phyloP scores from a whole-genome alignment of 2,113 vertebrate genomes.

The Notiomystis cincta region DNA sequence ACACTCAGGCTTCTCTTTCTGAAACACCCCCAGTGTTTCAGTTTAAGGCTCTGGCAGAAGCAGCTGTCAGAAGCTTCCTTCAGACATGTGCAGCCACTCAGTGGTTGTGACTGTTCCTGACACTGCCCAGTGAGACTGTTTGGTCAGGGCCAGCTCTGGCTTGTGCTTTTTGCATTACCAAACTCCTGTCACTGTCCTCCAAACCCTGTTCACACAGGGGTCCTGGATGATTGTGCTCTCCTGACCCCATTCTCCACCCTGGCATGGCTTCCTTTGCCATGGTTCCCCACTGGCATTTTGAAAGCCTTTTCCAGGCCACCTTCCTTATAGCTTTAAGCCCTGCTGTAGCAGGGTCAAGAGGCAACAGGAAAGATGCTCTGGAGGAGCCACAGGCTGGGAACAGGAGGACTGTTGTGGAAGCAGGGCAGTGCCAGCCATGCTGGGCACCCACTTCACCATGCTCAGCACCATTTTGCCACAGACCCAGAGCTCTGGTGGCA shows the following conservation, averaged over 20 bases:
- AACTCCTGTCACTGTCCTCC: not conserved
- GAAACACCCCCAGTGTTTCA: not conserved
- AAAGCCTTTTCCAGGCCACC: not conserved
- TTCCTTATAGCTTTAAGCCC: not conserved
- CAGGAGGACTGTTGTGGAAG: rapidly evolving
- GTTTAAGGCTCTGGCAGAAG: not conserved
- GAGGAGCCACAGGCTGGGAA: not conserved
- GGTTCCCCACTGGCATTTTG: rapidly evolving
- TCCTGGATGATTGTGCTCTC: not conserved
- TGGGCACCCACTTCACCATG: rapidly evolving
- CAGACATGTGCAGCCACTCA: not conserved
- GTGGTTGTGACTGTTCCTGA: not conserved
- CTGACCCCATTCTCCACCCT: not conserved
- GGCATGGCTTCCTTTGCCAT: rapidly evolving
- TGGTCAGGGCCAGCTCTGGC: not conserved
- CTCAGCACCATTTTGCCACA: not conserved
- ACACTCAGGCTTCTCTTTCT: not conserved
- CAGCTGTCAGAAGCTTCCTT: not conserved
- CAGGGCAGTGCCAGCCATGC: not conserved
- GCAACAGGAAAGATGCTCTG: not conserved
- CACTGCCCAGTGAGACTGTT: not conserved
- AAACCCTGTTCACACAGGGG: not conserved
- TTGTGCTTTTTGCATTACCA: not conserved
- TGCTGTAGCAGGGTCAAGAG: not conserved
- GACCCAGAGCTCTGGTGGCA: not conserved